Evolutionary conservation across 2,888 invertebrate species (phyloP).

Genomic region (Drosophila picticornis): DNA sequence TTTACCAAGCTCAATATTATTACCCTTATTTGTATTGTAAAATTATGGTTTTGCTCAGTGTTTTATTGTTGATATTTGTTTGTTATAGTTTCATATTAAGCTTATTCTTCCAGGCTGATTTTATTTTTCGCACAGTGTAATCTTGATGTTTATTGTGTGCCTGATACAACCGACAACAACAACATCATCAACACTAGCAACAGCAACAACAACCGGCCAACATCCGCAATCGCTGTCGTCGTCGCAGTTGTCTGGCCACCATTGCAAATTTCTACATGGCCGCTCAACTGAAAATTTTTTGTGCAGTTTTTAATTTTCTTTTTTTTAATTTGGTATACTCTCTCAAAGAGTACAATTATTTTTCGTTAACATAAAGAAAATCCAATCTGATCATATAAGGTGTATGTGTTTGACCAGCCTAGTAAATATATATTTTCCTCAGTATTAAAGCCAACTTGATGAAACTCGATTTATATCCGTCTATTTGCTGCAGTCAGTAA

Average conservation of each 20-base stretch:
- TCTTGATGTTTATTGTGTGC: slow-evolving; percentile 54
- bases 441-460: no score
- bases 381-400: no score
- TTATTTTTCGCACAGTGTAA: slow-evolving; percentile 34
- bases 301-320: slow-evolving; percentile 74
- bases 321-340: not conserved
- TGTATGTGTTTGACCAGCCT: no score
- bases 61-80: not conserved
- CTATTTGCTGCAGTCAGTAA: no score
- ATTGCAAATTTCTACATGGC: slow-evolving; percentile 85
- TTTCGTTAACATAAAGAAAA: no score
- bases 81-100: not conserved
- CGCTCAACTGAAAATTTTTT: slow-evolving; percentile 85
- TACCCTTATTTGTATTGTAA: accelerated
- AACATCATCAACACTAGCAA: slow-evolving; percentile 8
- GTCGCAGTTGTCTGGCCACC: slow-evolving; percentile 72
- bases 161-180: slow-evolving; percentile 17
- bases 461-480: no score
- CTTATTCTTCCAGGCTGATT: not conserved
- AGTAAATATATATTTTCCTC: no score
- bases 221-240: slow-evolving; percentile 58
- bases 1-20: not conserved
- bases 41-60: not conserved
- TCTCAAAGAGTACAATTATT: not conserved
- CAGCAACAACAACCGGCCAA: slow-evolving; percentile 28